Base-by-base conservation (phyloP, 2,888 invertebrate species). In the Caenorhabditis sp. region DNA sequence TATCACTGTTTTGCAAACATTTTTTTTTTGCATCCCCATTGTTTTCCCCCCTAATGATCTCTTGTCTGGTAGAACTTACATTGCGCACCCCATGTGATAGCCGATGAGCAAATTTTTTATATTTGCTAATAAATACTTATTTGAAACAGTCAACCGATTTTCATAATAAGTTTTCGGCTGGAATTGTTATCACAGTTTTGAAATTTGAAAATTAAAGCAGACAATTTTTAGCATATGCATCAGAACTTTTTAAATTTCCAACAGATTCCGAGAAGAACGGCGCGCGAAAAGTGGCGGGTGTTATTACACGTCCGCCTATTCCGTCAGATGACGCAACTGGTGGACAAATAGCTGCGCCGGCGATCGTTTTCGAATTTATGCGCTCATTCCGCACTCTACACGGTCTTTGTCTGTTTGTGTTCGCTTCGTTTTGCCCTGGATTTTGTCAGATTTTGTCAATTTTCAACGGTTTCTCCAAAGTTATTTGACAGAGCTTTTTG, bases 241-340 rank as follows among this genome's bases (percentile, higher is more conserved):
- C n/a, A n/a, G n/a, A n/a, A n/a, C n/a, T n/a, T n/a, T n/a, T n/a
- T n/a, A n/a, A n/a, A n/a, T n/a, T n/a, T n/a, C n/a, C n/a, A n/a
- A n/a, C n/a, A n/a, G 32, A 17, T 35, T 35, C 35, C 2, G 9
- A 35, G 13, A 35, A 35, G 9, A 35, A 24, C 32, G 5, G 46
- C 37, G 55, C 65, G 55, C 55, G 55, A 45, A 26, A 53, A 46
- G 6, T 30, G 35, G 46, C 50, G 48, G 45, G 59, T 59, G 68
- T 59, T 56, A 68, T 43, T 52, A 68, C 68, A 68, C 68, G 68
- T 68, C 59, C 26, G 30, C 39, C 35, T 13, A 46, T 55, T 66
- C 22, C 66, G 41, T 41, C 58, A 59, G 58, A 58, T 68, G 68
- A 68, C 35, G 68, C 43, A 68, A 68, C 52, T 24, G 65, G 35